Percentiles rank a stretch among this genome's conserved stretches.
Conservation (phyloP, 1,140 invertebrate species). For the Steinernema feltiae region DNA sequence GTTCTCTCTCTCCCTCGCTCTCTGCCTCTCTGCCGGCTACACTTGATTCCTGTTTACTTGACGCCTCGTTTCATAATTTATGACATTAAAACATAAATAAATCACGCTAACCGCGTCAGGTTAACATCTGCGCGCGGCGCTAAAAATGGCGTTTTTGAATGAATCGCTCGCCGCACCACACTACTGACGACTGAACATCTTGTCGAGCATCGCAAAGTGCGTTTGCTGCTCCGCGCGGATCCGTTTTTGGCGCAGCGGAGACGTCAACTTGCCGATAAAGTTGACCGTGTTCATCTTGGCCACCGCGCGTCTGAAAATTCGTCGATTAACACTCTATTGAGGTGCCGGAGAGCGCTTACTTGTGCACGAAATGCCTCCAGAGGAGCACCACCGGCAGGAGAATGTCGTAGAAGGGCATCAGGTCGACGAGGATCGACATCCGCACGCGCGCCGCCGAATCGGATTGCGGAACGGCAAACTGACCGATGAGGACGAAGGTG, state of each 20-base stretch:
- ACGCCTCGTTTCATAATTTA: too few species aligned
- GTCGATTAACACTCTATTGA: neutral
- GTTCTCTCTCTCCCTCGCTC: too few species aligned
- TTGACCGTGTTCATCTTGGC: slow-evolving; percentile 5
- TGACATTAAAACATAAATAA: too few species aligned
- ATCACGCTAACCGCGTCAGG: slow-evolving; percentile 39
- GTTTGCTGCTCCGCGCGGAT: neutral
- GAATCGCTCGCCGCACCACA: too few species aligned
- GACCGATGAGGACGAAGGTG: neutral
- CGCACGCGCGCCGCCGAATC: neutral
- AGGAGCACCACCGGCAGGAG: neutral
- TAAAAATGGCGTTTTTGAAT: neutral
- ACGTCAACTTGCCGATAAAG: neutral
- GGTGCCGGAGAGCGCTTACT: neutral
- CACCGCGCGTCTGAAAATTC: neutral
- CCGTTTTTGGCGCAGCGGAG: neutral
- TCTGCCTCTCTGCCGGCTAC: too few species aligned
- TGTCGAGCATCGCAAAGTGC: neutral
- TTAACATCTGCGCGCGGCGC: too few species aligned
- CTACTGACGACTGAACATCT: neutral
- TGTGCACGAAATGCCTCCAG: slow-evolving; percentile 1
- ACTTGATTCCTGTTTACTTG: too few species aligned
- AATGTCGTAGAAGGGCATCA: neutral
- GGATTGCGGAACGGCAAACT: neutral
- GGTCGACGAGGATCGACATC: neutral